A percentile compares a stretch with the other conserved stretches of the same genome.
phyloP scores from a whole-genome alignment of 2,113 vertebrate genomes.

The Vidua chalybeata region DNA sequence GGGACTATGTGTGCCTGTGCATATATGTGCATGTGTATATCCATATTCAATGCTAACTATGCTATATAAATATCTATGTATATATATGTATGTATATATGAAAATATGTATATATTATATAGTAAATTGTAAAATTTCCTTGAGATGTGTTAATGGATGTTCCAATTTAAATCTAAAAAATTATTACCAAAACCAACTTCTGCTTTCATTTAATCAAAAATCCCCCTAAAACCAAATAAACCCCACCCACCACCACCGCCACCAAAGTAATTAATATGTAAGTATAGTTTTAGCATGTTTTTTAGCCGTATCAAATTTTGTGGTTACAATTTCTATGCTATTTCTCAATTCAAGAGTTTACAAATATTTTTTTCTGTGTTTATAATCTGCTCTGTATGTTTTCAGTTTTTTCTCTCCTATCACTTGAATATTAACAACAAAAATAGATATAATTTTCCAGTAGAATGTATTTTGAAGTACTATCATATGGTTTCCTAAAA shows the following conservation, averaged over 20 bases:
- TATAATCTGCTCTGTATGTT: background rate
- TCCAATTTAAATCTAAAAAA: background rate
- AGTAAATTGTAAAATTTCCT: background rate
- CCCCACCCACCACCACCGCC: fast-evolving
- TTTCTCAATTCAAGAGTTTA: background rate
- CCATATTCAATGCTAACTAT: background rate
- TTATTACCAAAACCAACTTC: background rate
- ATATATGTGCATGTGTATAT: background rate
- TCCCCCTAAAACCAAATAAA: background rate
- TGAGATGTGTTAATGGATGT: background rate
- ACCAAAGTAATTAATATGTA: background rate
- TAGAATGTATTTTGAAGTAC: background rate
- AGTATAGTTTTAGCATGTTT: background rate
- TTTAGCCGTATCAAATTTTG: background rate
- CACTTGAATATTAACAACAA: background rate
- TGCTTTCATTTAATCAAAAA: background rate
- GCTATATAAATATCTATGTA: background rate
- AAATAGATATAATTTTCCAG: background rate
- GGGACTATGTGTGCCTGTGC: background rate
- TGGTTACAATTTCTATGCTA: background rate
- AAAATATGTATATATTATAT: no score
- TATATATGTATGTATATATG: fast-evolving
- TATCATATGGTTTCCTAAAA: background rate
- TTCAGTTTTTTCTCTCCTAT: background rate
- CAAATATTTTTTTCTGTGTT: background rate